These are phyloP conservation scores for Heliconius sara DNA, from an alignment of 2,888 invertebrate species.

Conservation along the genomic window DNA sequence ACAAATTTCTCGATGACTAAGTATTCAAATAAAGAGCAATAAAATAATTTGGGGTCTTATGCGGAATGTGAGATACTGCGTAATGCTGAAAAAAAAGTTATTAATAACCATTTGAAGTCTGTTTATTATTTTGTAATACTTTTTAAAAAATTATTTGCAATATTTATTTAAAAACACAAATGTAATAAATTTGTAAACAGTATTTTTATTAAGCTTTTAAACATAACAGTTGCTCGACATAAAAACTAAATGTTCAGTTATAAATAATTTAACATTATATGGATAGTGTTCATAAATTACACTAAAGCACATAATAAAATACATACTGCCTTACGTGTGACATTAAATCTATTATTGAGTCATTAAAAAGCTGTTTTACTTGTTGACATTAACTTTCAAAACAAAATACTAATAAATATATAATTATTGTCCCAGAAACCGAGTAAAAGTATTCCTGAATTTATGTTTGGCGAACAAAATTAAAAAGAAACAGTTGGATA, in stretches of 20 bases:
- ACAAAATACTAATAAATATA: constrained; percentile 17
- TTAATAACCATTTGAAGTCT: too few species aligned
- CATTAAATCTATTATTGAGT: constrained; percentile 14
- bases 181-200: neutral
- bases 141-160: neutral
- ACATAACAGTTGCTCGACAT: constrained; percentile 8
- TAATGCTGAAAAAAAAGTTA: too few species aligned
- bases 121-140: neutral
- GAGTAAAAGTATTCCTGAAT: constrained; percentile 33
- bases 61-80: too few species aligned
- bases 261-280: constrained; percentile 9
- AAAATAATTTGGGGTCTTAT: neutral
- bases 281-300: constrained; percentile 11
- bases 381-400: constrained; percentile 23
- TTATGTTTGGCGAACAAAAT: constrained; percentile 17
- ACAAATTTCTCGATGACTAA: neutral
- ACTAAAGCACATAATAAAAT: neutral
- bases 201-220: neutral
- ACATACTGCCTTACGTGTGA: neutral
- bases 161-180: neutral
- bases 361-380: constrained; percentile 25
- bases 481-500: constrained; percentile 32
- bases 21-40: too few species aligned
- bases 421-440: constrained; percentile 27
- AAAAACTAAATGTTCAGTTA: constrained; percentile 16